phyloP scores from a whole-genome alignment of 1,140 invertebrate genomes.

The Drosophila tsacasi region DNA sequence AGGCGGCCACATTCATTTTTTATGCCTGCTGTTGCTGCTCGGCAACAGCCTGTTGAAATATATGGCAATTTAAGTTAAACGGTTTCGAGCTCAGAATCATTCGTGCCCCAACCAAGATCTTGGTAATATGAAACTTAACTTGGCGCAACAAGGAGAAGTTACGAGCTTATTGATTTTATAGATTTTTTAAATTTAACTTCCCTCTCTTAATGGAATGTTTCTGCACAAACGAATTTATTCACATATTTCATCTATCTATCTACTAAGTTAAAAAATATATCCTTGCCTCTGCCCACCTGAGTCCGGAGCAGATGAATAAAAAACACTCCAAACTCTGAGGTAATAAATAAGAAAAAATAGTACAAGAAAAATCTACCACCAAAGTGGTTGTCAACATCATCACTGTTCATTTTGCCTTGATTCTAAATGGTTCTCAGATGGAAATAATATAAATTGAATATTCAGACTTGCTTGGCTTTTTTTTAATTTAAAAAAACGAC shows the following conservation, averaged over 20 bases:
- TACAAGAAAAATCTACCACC: neutral
- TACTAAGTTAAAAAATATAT: too few relatives aligned
- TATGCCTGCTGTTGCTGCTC: constrained; percentile 50
- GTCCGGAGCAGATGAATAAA: neutral
- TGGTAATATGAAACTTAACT: constrained; percentile 1
- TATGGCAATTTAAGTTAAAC: constrained; percentile 76
- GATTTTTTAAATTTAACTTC: neutral
- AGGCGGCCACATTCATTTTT: constrained; percentile 64
- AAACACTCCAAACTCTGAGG: neutral
- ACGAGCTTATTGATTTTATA: neutral
- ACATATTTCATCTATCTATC: too few relatives aligned
- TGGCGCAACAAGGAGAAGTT: neutral
- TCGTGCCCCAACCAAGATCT: neutral
- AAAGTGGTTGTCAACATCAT: neutral
- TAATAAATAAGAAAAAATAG: too few relatives aligned
- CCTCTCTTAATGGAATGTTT: too few relatives aligned
- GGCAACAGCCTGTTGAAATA: constrained; percentile 55
- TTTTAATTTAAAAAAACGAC: too few relatives aligned
- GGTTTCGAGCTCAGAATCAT: constrained; percentile 25
- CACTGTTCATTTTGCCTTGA: neutral
- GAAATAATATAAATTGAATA: neutral
- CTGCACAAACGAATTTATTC: too few relatives aligned
- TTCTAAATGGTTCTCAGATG: neutral
- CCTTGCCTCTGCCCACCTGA: too few relatives aligned
- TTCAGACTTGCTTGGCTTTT: neutral